Evolutionary conservation across 2,113 vertebrate genomes (phyloP).

Genomic region (Apteryx owenii): DNA sequence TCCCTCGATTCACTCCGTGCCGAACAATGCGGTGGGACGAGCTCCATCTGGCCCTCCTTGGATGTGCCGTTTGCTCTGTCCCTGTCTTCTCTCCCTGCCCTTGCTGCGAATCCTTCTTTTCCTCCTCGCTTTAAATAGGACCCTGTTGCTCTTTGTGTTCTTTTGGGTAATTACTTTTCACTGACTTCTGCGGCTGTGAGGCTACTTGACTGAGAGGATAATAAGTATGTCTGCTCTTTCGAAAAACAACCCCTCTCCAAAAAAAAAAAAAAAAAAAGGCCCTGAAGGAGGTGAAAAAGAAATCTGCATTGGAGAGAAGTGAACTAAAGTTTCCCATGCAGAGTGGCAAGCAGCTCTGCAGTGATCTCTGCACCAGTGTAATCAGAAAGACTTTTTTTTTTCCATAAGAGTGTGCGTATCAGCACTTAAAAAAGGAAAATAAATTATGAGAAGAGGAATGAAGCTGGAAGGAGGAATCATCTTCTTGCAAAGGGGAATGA

Average conservation of each 20-base stretch:
- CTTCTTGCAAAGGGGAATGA: slow-evolving; percentile 28
- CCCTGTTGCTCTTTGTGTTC: not conserved
- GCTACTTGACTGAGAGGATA: not conserved
- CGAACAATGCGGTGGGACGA: not conserved
- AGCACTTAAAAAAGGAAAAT: slow-evolving; percentile 60
- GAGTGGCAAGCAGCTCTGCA: slow-evolving; percentile 3
- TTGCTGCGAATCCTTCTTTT: not conserved
- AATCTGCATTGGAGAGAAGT: not conserved
- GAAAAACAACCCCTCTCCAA: not conserved
- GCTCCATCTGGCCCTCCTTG: not conserved
- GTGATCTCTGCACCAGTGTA: not conserved
- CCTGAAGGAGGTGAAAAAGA: slow-evolving; percentile 12
- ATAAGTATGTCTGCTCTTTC: not conserved
- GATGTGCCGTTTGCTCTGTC: not conserved
- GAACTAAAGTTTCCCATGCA: slow-evolving; percentile 15
- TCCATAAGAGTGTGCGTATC: slow-evolving; percentile 38
- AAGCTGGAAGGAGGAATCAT: slow-evolving; percentile 51
- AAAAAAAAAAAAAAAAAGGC: not conserved
- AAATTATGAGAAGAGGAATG: slow-evolving; percentile 40
- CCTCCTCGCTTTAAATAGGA: not conserved
- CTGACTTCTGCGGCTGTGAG: not conserved
- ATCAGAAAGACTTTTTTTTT: slow-evolving; percentile 56
- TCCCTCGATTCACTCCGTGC: not conserved
- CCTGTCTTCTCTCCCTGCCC: not conserved
- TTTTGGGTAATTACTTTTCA: not conserved